These are phyloP conservation scores for Macrotus californicus DNA, from an alignment of 2,113 vertebrate genomes.

Conservation along the genomic window DNA sequence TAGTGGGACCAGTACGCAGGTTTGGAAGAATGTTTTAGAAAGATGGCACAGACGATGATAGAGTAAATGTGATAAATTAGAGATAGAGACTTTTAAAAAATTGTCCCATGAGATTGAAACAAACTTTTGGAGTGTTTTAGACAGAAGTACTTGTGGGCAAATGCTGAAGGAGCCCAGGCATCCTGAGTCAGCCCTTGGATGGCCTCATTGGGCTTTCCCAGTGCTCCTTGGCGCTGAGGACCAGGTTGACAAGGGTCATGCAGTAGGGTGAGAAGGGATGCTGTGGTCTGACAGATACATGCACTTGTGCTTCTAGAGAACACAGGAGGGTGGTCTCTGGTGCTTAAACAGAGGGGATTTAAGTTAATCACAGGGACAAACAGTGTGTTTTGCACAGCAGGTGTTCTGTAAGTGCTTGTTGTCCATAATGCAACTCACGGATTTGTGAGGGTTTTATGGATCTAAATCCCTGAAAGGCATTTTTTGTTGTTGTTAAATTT, in stretches of 20 bases:
- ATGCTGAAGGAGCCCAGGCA: neutral
- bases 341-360: slow-evolving; percentile 29
- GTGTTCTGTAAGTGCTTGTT: neutral
- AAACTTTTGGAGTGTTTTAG: neutral
- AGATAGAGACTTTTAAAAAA: neutral
- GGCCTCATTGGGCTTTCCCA: neutral
- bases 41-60: neutral
- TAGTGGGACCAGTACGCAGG: neutral
- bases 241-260: neutral
- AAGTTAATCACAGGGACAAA: slow-evolving; percentile 33
- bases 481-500: neutral
- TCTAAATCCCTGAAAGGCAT: slow-evolving; percentile 15
- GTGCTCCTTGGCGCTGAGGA: neutral
- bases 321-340: neutral
- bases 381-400: slow-evolving; percentile 28
- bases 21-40: slow-evolving; percentile 5
- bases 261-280: neutral
- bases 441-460: neutral
- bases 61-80: neutral
- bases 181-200: neutral
- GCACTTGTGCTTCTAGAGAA: neutral
- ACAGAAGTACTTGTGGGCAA: neutral
- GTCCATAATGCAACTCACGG: neutral
- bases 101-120: neutral
- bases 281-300: neutral